phyloP scores from a whole-genome alignment of 2,797 vertebrate species.

The Pempheris klunzingeri region DNA sequence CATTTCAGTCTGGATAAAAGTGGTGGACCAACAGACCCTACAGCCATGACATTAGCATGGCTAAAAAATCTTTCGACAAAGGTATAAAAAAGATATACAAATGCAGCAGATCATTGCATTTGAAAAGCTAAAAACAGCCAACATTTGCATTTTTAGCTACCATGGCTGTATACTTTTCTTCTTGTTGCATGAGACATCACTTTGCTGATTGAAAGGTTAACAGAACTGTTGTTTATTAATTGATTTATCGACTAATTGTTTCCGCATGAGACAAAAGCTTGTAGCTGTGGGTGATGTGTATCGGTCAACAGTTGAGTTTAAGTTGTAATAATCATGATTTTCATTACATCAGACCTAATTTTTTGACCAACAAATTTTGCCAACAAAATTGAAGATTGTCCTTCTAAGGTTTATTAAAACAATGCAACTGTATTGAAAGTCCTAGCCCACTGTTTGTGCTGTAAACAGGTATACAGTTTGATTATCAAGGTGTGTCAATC shows the following conservation, averaged over 20 bases:
- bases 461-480: too few relatives aligned
- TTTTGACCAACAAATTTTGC: too few relatives aligned
- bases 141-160: not conserved
- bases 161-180: not conserved
- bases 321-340: not conserved
- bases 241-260: not conserved
- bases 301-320: not conserved
- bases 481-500: too few relatives aligned
- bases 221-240: not conserved
- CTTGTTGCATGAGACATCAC: not conserved
- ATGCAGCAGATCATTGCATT: not conserved
- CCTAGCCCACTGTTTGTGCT: not conserved
- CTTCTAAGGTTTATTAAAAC: not conserved
- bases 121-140: not conserved
- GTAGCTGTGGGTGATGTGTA: not conserved
- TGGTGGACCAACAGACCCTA: not conserved
- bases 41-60: not conserved
- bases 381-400: not conserved
- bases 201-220: not conserved
- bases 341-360: not conserved
- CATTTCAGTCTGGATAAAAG: too few relatives aligned
- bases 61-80: not conserved
- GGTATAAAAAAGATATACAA: not conserved
- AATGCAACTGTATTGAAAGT: not conserved
- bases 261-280: not conserved